Evolutionary conservation across 1,140 invertebrate genomes (phyloP).

Genomic region (Orius insidiosus): DNA sequence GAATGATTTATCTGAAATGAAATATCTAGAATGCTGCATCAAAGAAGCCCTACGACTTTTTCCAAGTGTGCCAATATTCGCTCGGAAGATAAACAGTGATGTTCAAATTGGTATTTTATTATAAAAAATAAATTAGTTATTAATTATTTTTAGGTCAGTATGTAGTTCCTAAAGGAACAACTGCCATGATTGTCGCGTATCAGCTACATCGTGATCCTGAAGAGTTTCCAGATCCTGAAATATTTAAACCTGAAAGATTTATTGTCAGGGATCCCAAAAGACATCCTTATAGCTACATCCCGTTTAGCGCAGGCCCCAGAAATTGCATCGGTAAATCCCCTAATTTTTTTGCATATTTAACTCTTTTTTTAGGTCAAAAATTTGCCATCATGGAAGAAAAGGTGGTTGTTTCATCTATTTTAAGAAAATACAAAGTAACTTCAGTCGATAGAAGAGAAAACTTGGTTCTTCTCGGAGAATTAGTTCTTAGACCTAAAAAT

Average conservation of each 20-base stretch:
- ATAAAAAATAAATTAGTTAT: conserved; percentile 1
- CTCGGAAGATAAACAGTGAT: conserved; percentile 39
- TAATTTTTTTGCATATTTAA: not conserved
- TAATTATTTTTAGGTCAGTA: conserved; percentile 13
- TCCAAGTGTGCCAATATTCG: conserved; percentile 54
- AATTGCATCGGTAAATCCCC: conserved; percentile 46
- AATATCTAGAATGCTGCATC: conserved; percentile 53
- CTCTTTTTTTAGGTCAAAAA: conserved; percentile 40
- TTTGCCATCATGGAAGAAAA: conserved; percentile 68
- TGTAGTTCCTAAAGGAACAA: conserved; percentile 34
- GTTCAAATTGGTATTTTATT: conserved; percentile 34
- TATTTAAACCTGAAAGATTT: conserved; percentile 64
- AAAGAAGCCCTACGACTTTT: conserved; percentile 49
- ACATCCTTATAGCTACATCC: conserved; percentile 48
- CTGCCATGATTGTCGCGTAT: conserved; percentile 32
- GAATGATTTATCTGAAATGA: conserved; percentile 46
- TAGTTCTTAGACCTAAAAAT: conserved; percentile 21
- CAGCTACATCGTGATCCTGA: conserved; percentile 47
- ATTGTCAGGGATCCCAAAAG: conserved; percentile 37
- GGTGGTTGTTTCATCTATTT: conserved; percentile 41
- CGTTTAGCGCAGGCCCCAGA: conserved; percentile 56
- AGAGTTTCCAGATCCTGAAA: conserved; percentile 47
- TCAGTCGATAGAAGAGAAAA: conserved; percentile 24
- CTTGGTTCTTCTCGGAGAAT: conserved; percentile 19
- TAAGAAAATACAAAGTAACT: conserved; percentile 40